A percentile compares a stretch with the other conserved stretches of the same genome.
These are phyloP conservation scores for Nemotelus nigrinus DNA, from an alignment of 2,888 invertebrate species.

Conservation along the genomic window DNA sequence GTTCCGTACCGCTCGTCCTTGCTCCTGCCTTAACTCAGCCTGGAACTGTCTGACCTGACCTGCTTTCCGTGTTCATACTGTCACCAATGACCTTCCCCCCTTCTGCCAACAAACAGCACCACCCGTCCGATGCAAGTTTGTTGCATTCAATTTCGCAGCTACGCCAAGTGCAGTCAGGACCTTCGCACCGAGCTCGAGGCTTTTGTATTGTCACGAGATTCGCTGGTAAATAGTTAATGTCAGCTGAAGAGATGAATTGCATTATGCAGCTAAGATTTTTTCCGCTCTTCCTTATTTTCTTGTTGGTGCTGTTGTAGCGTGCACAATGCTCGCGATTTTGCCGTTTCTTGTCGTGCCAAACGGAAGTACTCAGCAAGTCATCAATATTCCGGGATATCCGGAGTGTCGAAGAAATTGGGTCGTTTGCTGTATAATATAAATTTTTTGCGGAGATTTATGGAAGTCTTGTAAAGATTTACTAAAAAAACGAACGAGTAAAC, in stretches of 20 bases:
- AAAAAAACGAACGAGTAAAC: too few relatives aligned
- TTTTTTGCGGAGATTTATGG: background rate
- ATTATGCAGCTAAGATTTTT: constrained; percentile 11
- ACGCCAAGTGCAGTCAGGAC: background rate
- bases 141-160: background rate
- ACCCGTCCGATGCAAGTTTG: background rate
- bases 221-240: constrained; percentile 31
- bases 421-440: background rate
- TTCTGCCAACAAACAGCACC: too few relatives aligned
- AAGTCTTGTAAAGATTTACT: too few relatives aligned
- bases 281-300: background rate
- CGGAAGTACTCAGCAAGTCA: background rate
- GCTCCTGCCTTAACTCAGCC: too few relatives aligned
- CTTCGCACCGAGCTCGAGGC: background rate
- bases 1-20: too few relatives aligned
- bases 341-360: background rate
- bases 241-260: constrained; percentile 26
- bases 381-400: constrained; percentile 30
- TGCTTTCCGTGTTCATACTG: too few relatives aligned
- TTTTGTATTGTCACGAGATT: constrained; percentile 18
- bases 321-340: background rate
- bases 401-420: constrained; percentile 1
- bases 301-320: background rate
- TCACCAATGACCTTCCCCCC: too few relatives aligned
- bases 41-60: too few relatives aligned